phyloP scores from a whole-genome alignment of 2,888 invertebrate species.

The Heliconius erato region DNA sequence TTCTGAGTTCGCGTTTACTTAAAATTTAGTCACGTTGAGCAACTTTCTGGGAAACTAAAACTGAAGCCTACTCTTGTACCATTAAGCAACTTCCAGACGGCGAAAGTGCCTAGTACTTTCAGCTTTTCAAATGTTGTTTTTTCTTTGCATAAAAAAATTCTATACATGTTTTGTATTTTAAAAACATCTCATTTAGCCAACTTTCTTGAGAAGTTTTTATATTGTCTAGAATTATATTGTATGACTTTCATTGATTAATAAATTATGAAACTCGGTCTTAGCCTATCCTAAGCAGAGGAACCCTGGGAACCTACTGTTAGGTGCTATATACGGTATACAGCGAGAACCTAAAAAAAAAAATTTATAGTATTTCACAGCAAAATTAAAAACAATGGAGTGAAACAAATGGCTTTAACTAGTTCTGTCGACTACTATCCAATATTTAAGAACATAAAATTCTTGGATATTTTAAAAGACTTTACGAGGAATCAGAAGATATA shows the following conservation, averaged over 20 bases:
- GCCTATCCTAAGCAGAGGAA: too few species aligned
- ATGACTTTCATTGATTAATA: neutral
- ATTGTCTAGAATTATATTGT: neutral
- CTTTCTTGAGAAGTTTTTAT: neutral
- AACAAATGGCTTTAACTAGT: neutral
- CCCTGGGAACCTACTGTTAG: too few species aligned
- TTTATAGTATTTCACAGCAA: neutral
- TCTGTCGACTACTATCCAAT: neutral
- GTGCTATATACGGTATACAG: too few species aligned
- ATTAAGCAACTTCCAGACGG: constrained; percentile 49
- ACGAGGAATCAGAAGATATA: neutral
- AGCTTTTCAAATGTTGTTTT: constrained; percentile 43
- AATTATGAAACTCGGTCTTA: neutral
- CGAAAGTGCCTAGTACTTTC: constrained; percentile 54
- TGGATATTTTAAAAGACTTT: constrained; percentile 9
- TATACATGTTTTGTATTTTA: constrained; percentile 31
- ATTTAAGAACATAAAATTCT: neutral
- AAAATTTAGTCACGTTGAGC: constrained; percentile 4
- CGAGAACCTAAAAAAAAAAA: too few species aligned
- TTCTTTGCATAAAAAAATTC: constrained; percentile 37
- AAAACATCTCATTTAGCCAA: constrained; percentile 22
- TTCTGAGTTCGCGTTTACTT: neutral
- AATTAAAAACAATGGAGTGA: neutral
- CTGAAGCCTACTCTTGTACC: constrained; percentile 35
- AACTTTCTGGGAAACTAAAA: constrained; percentile 26